Percentiles rank a stretch among this genome's conserved stretches.
Conservation (phyloP, 1,140 invertebrate genomes). For the Venturia canescens region DNA sequence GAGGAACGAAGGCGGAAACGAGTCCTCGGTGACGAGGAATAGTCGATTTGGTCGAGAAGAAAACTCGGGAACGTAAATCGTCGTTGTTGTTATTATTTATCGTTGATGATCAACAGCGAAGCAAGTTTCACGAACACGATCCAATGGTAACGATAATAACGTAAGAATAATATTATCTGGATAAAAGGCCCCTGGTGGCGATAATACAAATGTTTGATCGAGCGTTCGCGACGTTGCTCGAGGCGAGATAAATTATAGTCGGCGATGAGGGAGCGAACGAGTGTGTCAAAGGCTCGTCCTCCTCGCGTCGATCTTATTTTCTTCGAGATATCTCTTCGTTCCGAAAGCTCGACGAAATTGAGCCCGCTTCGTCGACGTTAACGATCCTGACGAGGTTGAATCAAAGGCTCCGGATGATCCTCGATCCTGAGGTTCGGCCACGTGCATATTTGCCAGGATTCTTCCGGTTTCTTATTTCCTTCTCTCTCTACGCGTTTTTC, state of each 20-base stretch:
- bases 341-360: constrained; percentile 43
- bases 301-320: background rate
- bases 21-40: too few species aligned
- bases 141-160: background rate
- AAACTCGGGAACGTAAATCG: too few species aligned
- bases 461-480: background rate
- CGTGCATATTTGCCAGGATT: constrained; percentile 61
- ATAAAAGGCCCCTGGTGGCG: constrained; percentile 22
- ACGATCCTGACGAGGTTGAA: constrained; percentile 29
- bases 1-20: too few species aligned
- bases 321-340: background rate
- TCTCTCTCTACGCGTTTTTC: background rate
- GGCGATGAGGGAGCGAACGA: background rate
- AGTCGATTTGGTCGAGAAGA: too few species aligned
- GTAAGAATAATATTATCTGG: constrained; percentile 11
- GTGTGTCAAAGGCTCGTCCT: constrained; percentile 59
- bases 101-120: background rate
- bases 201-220: constrained; percentile 25
- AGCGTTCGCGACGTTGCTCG: background rate
- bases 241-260: background rate
- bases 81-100: too few species aligned
- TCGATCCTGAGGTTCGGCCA: constrained; percentile 51
- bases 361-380: constrained; percentile 25
- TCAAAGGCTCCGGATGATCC: constrained; percentile 44
- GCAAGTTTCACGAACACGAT: background rate